phyloP scores from a whole-genome alignment of 2,113 vertebrate species.

The Eptesicus fuscus region DNA sequence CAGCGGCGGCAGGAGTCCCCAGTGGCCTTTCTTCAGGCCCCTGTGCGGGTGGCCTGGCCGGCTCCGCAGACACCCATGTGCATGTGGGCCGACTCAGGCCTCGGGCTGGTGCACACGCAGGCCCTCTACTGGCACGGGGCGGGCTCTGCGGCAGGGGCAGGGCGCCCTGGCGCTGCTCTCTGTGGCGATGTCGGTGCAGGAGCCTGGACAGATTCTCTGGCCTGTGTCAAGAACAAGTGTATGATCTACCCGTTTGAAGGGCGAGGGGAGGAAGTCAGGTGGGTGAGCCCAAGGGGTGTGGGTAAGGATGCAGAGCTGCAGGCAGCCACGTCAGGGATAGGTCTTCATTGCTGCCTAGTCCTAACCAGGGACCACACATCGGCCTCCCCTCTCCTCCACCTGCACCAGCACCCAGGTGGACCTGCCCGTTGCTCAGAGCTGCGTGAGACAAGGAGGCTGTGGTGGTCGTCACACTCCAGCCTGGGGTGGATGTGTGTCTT shows the following conservation, averaged over 20 bases:
- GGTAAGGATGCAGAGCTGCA: accelerated
- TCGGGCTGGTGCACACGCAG: not conserved
- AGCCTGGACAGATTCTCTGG: not conserved
- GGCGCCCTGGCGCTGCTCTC: not conserved
- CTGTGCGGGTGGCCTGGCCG: not conserved
- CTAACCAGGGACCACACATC: too few relatives aligned
- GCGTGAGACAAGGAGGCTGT: not conserved
- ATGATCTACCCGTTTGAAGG: not conserved
- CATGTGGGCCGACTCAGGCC: not conserved
- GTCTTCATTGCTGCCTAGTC: accelerated
- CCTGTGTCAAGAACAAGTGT: not conserved
- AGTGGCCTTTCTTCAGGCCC: not conserved
- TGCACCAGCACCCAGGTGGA: accelerated
- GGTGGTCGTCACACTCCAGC: not conserved
- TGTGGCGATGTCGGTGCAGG: not conserved
- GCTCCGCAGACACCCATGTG: accelerated
- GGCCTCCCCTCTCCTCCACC: not conserved
- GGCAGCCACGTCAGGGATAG: accelerated
- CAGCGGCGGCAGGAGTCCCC: not conserved
- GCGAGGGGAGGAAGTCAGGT: not conserved
- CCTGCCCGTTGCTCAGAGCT: not conserved
- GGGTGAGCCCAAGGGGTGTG: too few relatives aligned
- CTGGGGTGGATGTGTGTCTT: too few relatives aligned
- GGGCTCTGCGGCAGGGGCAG: not conserved
- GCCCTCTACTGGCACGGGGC: not conserved